Evolutionary conservation across 2,888 invertebrate species (phyloP).

Genomic region (Leucozona laternaria): DNA sequence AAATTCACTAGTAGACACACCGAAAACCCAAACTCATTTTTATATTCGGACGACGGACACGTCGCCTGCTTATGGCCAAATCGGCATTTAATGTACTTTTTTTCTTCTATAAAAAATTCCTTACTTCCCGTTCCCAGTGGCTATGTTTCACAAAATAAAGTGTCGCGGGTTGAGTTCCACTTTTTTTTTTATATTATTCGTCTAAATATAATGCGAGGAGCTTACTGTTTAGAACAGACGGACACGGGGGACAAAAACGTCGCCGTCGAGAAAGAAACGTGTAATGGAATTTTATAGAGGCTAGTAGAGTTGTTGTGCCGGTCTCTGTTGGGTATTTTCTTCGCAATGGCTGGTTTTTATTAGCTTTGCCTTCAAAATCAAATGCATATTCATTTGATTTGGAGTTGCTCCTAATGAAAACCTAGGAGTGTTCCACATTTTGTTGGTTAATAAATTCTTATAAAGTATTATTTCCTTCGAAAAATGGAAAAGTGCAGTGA

Average conservation of each 20-base stretch:
- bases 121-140: conserved; percentile 53
- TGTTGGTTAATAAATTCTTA: conserved; percentile 21
- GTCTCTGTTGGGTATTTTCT: conserved; percentile 57
- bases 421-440: conserved; percentile 3
- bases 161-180: conserved; percentile 52
- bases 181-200: conserved; percentile 44
- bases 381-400: conserved; percentile 32
- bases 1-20: conserved; percentile 15
- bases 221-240: conserved; percentile 15
- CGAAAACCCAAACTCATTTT: conserved; percentile 7
- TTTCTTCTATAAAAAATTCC: conserved; percentile 37
- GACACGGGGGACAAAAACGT: conserved; percentile 25
- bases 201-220: conserved; percentile 66
- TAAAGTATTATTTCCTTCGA: not conserved
- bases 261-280: conserved; percentile 61
- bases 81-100: conserved; percentile 49
- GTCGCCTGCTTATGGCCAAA: conserved; percentile 60
- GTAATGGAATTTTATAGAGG: conserved; percentile 67
- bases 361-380: conserved; percentile 4
- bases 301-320: conserved; percentile 57
- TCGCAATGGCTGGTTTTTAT: conserved; percentile 18
- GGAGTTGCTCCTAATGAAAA: conserved; percentile 25
- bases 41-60: conserved; percentile 40
- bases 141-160: conserved; percentile 54
- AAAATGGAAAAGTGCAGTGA: conserved; percentile 37